Base-by-base conservation (phyloP, 1,140 invertebrate genomes). In the Neocloeon triangulifer region DNA sequence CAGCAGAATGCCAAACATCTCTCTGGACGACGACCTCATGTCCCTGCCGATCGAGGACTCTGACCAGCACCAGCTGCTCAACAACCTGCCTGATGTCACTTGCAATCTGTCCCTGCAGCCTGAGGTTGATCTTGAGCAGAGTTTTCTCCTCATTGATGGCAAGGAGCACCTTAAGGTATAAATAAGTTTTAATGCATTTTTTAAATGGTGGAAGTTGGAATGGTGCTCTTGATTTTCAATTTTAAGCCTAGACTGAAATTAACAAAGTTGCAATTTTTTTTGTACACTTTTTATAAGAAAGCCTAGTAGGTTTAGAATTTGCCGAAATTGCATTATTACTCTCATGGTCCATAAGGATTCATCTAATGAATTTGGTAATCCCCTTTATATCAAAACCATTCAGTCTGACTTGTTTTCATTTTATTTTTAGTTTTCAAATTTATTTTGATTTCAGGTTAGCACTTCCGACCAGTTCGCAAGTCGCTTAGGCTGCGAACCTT, bases 101-200 rank as follows among this genome's bases (percentile, higher is more conserved):
- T 32, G 48, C 12, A 42, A 44, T 35, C 32, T 48, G 4, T 37
- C 21, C 15, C 35, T 41, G 3, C 39, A 42, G 13, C 36, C 39
- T 29, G 34, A 43, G 17, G 37, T 37, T 27, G 27, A 22, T 1
- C 27, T 27, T 35, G 32, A 28, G 25, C 37, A 38, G 28, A 59
- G 61, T 39, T 67, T 67, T 43, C 41, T 67, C 10, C 43, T 69
- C 2, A 47, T 69, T 18, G 62, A 68, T 40, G 58, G 43, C 12
- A 56, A 58, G 25, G 64, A 67, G 42, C 48, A 56, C 34, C 34
- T 49, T 14, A 46, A 50, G 40, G 48, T 50, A 39, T 25, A 33
- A n/a, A n/a, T n/a, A n/a, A n/a, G n/a, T n/a, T n/a, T 29, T 25
- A 19, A 25, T 5, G 5, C 12, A 9, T 16, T 25, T 16, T 31